Percentiles rank a stretch among this genome's conserved stretches.
phyloP scores from a whole-genome alignment of 2,888 invertebrate species.

The Macaria notata region DNA sequence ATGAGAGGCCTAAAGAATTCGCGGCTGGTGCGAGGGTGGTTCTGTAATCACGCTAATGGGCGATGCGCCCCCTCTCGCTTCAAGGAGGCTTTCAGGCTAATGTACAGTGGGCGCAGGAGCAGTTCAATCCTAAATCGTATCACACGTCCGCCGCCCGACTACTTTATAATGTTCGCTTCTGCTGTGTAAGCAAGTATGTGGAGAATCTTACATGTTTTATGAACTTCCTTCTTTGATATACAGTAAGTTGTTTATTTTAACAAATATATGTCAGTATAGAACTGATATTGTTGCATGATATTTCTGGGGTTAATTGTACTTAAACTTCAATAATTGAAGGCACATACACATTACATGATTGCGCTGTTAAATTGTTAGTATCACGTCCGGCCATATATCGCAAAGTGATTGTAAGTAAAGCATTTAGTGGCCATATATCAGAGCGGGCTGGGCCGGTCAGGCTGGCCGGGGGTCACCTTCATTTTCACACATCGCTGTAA shows the following conservation, averaged over 20 bases:
- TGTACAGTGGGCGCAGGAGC: conserved; percentile 69
- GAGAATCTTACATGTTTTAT: conserved; percentile 14
- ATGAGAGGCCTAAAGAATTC: conserved; percentile 79
- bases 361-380: conserved; percentile 35
- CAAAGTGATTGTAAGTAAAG: conserved; percentile 58
- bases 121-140: conserved; percentile 67
- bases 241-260: too few species aligned
- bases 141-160: conserved; percentile 53
- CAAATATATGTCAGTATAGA: too few species aligned
- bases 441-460: conserved; percentile 28
- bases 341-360: too few species aligned
- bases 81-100: conserved; percentile 74
- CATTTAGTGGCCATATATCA: conserved; percentile 59
- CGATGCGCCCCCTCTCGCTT: conserved; percentile 66
- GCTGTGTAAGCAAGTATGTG: conserved; percentile 18
- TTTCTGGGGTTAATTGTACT: too few species aligned
- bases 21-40: conserved; percentile 56
- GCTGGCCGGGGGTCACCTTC: conserved; percentile 28
- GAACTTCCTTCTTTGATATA: too few species aligned
- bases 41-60: conserved; percentile 82
- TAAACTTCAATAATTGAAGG: too few species aligned
- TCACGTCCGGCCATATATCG: conserved; percentile 51
- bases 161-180: conserved; percentile 36
- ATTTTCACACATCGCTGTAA: conserved; percentile 6
- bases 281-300: too few species aligned